These are phyloP conservation scores for Sebastes nivosus DNA, from an alignment of 2,797 vertebrate species.

Conservation along the genomic window DNA sequence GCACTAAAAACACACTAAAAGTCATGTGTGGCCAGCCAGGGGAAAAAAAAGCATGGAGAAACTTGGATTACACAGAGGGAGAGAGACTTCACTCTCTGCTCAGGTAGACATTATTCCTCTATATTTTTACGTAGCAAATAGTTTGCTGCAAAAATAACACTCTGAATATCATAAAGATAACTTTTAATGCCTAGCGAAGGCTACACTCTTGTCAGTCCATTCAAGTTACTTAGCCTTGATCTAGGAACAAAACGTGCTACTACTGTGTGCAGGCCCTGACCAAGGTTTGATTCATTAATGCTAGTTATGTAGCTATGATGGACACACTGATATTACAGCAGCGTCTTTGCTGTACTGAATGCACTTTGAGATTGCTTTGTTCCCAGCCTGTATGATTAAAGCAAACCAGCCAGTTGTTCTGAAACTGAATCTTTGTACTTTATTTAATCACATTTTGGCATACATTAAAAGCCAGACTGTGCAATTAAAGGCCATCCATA, in stretches of 20 bases:
- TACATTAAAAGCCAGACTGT: neutral
- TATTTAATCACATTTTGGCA: neutral
- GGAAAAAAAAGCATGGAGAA: neutral
- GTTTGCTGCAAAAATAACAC: neutral
- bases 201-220: neutral
- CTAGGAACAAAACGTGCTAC: neutral
- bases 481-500: neutral
- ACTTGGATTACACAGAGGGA: neutral
- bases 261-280: neutral
- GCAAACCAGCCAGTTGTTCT: neutral
- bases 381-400: neutral
- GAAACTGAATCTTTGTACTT: neutral
- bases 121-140: neutral
- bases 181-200: neutral
- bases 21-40: too few species aligned
- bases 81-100: neutral
- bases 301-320: neutral
- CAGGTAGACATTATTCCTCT: neutral
- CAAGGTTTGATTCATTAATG: neutral
- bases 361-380: neutral
- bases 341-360: neutral
- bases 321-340: neutral
- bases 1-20: too few species aligned
- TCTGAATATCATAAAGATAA: neutral
- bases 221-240: neutral